phyloP scores from a whole-genome alignment of 2,888 invertebrate species.

The Hypena proboscidalis region DNA sequence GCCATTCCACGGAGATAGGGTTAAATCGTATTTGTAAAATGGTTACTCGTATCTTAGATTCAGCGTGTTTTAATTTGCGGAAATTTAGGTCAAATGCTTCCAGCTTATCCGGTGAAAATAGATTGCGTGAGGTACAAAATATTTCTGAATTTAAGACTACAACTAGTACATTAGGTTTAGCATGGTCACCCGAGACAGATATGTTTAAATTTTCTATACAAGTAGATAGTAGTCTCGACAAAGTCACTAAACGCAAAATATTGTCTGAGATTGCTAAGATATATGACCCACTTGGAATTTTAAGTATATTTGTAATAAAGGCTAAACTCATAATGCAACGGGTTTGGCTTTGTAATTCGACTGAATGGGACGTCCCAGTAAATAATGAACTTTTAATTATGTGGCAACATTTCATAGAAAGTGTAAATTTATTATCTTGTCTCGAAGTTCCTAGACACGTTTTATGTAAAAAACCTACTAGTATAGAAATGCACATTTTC shows the following conservation, averaged over 20 bases:
- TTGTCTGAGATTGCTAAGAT: constrained; percentile 18
- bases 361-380: constrained; percentile 6
- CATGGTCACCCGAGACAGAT: constrained; percentile 11
- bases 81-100: constrained; percentile 14
- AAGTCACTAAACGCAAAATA: constrained; percentile 9
- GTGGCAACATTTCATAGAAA: constrained; percentile 1
- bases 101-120: constrained; percentile 4
- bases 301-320: too few species aligned
- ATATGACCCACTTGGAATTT: constrained; percentile 18
- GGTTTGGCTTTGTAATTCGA: constrained; percentile 5
- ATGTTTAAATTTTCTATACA: constrained; percentile 6
- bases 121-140: constrained; percentile 4
- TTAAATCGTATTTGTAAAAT: constrained; percentile 11
- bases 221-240: not conserved
- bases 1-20: constrained; percentile 3
- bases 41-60: not conserved
- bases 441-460: too few species aligned
- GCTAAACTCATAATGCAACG: constrained; percentile 8
- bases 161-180: constrained; percentile 17
- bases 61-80: constrained; percentile 5
- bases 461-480: too few species aligned
- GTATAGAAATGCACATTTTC: too few species aligned
- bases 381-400: not conserved
- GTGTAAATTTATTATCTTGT: too few species aligned
- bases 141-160: constrained; percentile 7